Evolutionary conservation across 64 coral and sea anemone genomes (phyloP).

Genomic region (Montipora capricornis): DNA sequence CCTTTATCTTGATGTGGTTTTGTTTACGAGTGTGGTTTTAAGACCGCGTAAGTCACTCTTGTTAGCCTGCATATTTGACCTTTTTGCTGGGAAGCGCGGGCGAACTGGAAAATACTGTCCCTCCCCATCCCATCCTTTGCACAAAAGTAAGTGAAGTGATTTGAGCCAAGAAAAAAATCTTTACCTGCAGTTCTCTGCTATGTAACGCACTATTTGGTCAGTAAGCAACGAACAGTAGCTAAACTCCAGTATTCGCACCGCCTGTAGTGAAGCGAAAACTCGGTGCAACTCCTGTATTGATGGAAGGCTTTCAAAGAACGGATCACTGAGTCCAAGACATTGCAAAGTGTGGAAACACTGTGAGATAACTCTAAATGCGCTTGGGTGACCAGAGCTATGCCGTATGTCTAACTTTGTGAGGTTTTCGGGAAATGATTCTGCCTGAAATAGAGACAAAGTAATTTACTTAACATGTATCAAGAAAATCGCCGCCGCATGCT

Average conservation of each 20-base stretch:
- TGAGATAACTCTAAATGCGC: constrained; percentile 70
- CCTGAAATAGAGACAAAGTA: background rate
- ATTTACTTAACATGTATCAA: background rate
- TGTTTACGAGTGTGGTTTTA: too few relatives aligned
- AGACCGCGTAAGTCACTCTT: too few relatives aligned
- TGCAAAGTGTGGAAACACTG: constrained; percentile 48
- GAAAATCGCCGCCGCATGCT: too few relatives aligned
- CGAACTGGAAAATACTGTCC: too few relatives aligned
- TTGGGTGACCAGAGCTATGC: constrained; percentile 74
- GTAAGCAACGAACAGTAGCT: constrained; percentile 80
- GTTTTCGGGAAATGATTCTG: constrained; percentile 73
- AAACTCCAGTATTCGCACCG: constrained; percentile 78
- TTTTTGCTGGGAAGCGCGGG: too few relatives aligned
- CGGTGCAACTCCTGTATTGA: constrained; percentile 33
- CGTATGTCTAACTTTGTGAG: constrained; percentile 82
- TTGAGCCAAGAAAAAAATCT: too few relatives aligned
- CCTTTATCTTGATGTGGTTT: too few relatives aligned
- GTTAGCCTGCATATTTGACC: too few relatives aligned
- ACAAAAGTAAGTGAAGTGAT: background rate
- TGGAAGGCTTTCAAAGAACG: constrained; percentile 58
- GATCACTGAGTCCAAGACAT: constrained; percentile 72
- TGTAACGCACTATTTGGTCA: constrained; percentile 65
- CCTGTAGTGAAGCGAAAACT: constrained; percentile 49
- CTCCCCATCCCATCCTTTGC: background rate
- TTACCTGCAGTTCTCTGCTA: constrained; percentile 53